phyloP scores from a whole-genome alignment of 2,113 vertebrate genomes.

The Buteo buteo region DNA sequence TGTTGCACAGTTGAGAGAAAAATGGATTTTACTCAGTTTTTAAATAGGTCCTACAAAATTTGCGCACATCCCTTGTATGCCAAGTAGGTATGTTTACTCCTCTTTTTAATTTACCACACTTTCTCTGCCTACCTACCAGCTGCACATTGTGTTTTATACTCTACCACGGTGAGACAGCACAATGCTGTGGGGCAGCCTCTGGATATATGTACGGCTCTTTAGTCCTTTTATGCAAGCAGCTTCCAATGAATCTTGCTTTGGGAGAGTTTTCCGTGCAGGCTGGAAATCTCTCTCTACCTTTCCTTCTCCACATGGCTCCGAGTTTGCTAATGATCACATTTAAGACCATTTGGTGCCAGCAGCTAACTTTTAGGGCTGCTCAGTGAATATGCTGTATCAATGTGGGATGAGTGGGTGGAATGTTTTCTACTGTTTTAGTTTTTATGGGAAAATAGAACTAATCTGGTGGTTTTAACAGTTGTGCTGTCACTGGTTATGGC shows the following conservation, averaged over 20 bases:
- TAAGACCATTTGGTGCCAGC: slow-evolving; percentile 35
- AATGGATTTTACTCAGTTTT: background rate
- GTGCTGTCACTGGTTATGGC: slow-evolving; percentile 18
- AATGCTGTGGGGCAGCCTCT: background rate
- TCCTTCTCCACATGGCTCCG: background rate
- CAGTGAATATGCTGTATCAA: background rate
- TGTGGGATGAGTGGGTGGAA: slow-evolving; percentile 35
- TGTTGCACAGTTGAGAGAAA: background rate
- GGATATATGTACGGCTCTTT: fast-evolving
- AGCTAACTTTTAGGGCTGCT: slow-evolving; percentile 41
- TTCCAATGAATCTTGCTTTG: background rate
- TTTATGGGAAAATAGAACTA: slow-evolving; percentile 33
- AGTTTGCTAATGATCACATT: background rate
- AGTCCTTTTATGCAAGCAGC: background rate
- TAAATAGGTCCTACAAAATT: background rate
- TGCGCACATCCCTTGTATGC: background rate
- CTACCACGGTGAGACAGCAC: background rate
- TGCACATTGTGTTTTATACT: background rate
- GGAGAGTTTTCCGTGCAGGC: background rate
- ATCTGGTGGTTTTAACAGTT: slow-evolving; percentile 47
- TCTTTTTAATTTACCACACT: background rate
- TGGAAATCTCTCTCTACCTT: slow-evolving; percentile 8
- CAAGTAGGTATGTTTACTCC: background rate
- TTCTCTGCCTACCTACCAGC: background rate
- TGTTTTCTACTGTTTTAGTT: slow-evolving; percentile 57